phyloP scores from a whole-genome alignment of 2,113 vertebrate genomes.

The Plestiodon gilberti region DNA sequence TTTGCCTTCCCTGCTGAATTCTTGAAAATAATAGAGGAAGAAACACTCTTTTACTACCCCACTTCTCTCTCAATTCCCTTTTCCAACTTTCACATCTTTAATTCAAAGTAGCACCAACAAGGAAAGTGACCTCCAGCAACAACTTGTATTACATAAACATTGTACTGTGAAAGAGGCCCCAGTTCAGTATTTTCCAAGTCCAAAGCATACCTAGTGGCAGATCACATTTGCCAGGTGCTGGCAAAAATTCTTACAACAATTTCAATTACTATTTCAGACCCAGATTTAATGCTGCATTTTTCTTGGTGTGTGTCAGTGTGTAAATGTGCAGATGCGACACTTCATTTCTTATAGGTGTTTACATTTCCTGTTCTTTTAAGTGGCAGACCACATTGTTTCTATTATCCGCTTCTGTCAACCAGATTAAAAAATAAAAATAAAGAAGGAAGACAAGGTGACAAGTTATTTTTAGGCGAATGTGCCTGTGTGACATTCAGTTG shows the following conservation, averaged over 20 bases:
- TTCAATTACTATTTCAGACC: slow-evolving; percentile 40
- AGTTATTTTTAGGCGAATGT: slow-evolving; percentile 42
- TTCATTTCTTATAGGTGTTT: slow-evolving; percentile 52
- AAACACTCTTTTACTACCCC: background rate
- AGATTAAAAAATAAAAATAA: slow-evolving; percentile 24
- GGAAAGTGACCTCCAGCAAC: slow-evolving; percentile 48
- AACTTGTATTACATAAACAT: slow-evolving; percentile 51
- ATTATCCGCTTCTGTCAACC: slow-evolving; percentile 56
- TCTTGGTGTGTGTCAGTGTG: slow-evolving; percentile 40
- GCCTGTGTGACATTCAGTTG: slow-evolving; percentile 40
- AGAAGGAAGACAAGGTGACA: slow-evolving; percentile 45
- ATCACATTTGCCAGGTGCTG: slow-evolving; percentile 42
- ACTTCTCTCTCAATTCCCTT: background rate
- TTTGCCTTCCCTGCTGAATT: background rate
- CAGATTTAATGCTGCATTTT: slow-evolving; percentile 55
- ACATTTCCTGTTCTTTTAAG: background rate
- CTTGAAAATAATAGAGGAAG: background rate
- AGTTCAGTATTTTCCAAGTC: slow-evolving; percentile 45
- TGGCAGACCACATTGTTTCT: slow-evolving; percentile 28
- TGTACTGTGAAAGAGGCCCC: slow-evolving; percentile 23
- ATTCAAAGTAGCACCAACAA: slow-evolving; percentile 52
- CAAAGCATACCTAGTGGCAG: slow-evolving; percentile 30
- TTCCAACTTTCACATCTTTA: slow-evolving; percentile 42
- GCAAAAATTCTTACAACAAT: slow-evolving; percentile 54
- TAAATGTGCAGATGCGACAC: slow-evolving; percentile 46